Conservation (phyloP, 2,113 vertebrate genomes). For the Dasyprocta punctata region DNA sequence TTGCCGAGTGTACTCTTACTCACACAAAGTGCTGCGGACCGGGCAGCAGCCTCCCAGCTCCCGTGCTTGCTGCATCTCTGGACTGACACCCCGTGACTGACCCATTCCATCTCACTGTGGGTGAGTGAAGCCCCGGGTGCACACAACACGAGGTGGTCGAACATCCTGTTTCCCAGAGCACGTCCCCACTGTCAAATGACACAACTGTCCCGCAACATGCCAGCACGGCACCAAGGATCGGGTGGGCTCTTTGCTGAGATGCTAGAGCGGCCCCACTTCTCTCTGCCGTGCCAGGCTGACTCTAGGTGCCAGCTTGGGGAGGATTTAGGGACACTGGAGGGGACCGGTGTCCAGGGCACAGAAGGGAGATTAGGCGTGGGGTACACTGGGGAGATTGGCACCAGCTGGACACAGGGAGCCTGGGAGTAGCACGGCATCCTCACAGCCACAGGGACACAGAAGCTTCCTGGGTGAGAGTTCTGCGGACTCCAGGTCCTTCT, state of each 20-base stretch:
- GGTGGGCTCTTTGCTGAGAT: not conserved
- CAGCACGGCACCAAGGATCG: not conserved
- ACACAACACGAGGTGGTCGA: too few species aligned
- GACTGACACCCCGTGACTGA: not conserved
- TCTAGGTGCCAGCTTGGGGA: not conserved
- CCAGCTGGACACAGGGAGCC: too few species aligned
- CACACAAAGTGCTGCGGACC: too few species aligned
- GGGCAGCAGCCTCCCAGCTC: rapidly evolving
- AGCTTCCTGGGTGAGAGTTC: too few species aligned
- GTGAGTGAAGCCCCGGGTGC: too few species aligned
- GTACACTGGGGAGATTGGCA: not conserved
- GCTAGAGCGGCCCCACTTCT: not conserved
- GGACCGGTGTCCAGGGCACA: not conserved
- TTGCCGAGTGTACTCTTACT: not conserved
- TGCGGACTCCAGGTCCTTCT: not conserved
- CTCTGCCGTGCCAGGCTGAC: not conserved
- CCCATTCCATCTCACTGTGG: not conserved
- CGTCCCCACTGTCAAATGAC: not conserved
- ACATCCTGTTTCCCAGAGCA: not conserved
- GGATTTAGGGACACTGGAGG: not conserved
- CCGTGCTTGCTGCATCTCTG: too few species aligned
- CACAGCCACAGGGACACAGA: not conserved
- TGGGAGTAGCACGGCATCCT: not conserved
- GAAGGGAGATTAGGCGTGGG: rapidly evolving
- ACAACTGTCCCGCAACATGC: not conserved